These are phyloP conservation scores for Campopleginae sp. DNA, from an alignment of 2,888 invertebrate genomes.

Conservation along the genomic window DNA sequence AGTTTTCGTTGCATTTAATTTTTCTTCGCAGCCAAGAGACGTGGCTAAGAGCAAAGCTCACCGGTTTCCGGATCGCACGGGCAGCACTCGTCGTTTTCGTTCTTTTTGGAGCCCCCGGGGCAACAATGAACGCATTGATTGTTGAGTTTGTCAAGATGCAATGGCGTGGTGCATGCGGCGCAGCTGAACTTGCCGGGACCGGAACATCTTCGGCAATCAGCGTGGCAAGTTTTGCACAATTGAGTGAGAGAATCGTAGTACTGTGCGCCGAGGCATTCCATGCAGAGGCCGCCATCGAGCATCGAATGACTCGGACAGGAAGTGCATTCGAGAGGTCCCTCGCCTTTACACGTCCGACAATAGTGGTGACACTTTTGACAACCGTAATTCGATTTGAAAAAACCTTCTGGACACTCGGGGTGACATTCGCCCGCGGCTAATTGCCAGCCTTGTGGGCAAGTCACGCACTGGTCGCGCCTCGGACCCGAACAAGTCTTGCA, in stretches of 20 bases:
- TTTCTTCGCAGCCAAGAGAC: background rate
- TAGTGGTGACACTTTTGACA: slow-evolving; percentile 96
- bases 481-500: slow-evolving; percentile 95
- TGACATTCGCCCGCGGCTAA: slow-evolving; percentile 94
- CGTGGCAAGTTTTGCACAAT: slow-evolving; percentile 88
- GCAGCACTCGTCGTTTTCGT: slow-evolving; percentile 87
- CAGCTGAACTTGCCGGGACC: slow-evolving; percentile 90
- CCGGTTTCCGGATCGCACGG: slow-evolving; percentile 89
- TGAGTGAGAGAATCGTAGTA: slow-evolving; percentile 89
- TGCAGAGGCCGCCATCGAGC: slow-evolving; percentile 90
- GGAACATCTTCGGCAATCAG: slow-evolving; percentile 88
- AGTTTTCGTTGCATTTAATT: background rate
- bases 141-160: slow-evolving; percentile 89
- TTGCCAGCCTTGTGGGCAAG: slow-evolving; percentile 92
- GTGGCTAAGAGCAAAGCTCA: slow-evolving; percentile 75
- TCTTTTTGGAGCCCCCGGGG: slow-evolving; percentile 84
- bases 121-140: slow-evolving; percentile 92
- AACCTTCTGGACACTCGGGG: slow-evolving; percentile 94
- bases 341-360: slow-evolving; percentile 93
- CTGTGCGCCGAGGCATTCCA: slow-evolving; percentile 91
- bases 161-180: slow-evolving; percentile 88
- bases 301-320: slow-evolving; percentile 90
- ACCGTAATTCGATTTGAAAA: slow-evolving; percentile 92
- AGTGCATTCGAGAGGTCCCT: slow-evolving; percentile 90
- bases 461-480: slow-evolving; percentile 93